These are phyloP conservation scores for Falco concolor DNA, from an alignment of 2,797 vertebrate genomes.

Conservation along the genomic window DNA sequence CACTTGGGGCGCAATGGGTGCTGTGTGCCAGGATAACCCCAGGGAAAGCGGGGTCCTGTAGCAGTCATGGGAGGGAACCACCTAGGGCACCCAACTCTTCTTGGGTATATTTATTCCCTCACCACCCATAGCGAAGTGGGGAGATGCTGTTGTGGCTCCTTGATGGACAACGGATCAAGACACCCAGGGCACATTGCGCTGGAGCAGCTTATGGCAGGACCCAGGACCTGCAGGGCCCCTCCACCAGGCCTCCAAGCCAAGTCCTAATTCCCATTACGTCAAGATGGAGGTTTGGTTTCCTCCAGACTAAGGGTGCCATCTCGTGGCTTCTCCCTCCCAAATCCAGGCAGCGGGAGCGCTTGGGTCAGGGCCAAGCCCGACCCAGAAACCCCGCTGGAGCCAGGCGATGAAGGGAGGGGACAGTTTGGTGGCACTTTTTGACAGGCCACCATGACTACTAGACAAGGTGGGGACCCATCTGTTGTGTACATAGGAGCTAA, in stretches of 20 bases:
- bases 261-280: neutral
- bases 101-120: neutral
- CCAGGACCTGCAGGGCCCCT: neutral
- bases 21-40: neutral
- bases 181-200: neutral
- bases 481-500: accelerated
- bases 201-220: neutral
- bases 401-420: accelerated
- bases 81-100: neutral
- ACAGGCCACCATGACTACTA: neutral
- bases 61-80: accelerated
- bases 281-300: neutral
- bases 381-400: neutral
- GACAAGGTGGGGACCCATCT: neutral
- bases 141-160: neutral
- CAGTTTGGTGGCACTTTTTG: neutral
- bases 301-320: constrained; percentile 45
- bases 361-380: neutral
- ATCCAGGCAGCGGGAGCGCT: accelerated
- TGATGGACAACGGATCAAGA: neutral
- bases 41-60: neutral
- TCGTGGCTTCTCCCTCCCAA: constrained; percentile 33
- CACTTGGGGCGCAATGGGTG: accelerated
- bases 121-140: accelerated
- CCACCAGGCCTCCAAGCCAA: neutral